A percentile compares a stretch with the other conserved stretches of the same genome.
Evolutionary conservation across 2,888 invertebrate species (phyloP).

Genomic region (Sminthurinus aureus): DNA sequence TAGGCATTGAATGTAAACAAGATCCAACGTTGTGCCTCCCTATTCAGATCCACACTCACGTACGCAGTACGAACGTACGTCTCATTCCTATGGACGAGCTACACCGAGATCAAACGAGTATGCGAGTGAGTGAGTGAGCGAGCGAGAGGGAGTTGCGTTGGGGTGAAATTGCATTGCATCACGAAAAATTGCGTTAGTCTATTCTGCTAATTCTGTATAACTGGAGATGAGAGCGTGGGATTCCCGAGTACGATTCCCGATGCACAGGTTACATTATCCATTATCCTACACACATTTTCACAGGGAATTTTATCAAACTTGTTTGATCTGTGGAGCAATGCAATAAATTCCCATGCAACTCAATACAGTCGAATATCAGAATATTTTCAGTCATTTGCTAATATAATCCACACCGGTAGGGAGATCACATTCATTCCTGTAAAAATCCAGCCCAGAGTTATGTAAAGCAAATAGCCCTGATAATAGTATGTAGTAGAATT

Average conservation of each 20-base stretch:
- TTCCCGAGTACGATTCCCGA: not conserved
- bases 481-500: not conserved
- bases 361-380: not conserved
- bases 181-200: slow-evolving; percentile 8
- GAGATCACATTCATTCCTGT: not conserved
- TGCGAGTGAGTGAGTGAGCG: not conserved
- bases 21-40: not conserved
- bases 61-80: not conserved
- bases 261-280: not conserved
- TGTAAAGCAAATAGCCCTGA: not conserved
- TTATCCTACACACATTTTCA: slow-evolving; percentile 14
- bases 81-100: not conserved
- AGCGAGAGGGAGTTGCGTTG: not conserved
- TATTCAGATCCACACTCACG: not conserved
- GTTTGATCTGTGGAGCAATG: slow-evolving; percentile 17
- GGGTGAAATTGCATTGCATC: slow-evolving; percentile 6
- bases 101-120: not conserved
- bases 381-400: slow-evolving; percentile 13
- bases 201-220: not conserved
- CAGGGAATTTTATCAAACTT: not conserved
- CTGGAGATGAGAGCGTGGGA: slow-evolving; percentile 17
- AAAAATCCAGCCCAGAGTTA: not conserved
- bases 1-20: slow-evolving; percentile 18
- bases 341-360: slow-evolving; percentile 32
- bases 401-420: not conserved